phyloP scores from a whole-genome alignment of 1,140 invertebrate species.

The Rhagoletis zephyria region DNA sequence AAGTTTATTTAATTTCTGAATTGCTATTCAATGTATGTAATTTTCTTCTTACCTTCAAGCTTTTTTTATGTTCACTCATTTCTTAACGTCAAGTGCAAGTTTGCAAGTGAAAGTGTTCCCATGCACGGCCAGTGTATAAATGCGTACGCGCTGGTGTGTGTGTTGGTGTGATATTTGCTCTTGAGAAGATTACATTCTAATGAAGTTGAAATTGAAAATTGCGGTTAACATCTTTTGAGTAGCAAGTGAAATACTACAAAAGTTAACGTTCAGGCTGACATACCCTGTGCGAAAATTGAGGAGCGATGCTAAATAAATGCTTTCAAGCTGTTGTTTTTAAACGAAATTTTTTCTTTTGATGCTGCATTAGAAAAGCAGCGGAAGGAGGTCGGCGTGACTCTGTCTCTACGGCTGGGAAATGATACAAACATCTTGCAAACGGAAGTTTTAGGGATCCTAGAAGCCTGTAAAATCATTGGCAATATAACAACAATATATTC shows the following conservation, averaged over 20 bases:
- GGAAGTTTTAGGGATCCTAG: no score
- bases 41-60: conserved; percentile 28
- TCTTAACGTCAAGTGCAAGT: not conserved
- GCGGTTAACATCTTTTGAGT: conserved; percentile 12
- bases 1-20: conserved; percentile 34
- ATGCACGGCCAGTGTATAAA: not conserved
- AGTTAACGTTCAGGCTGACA: not conserved
- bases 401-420: no score
- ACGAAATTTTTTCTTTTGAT: no score
- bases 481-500: no score
- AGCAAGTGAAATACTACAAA: not conserved
- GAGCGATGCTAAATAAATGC: no score
- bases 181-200: conserved; percentile 28
- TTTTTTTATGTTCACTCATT: not conserved
- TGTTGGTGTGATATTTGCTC: not conserved
- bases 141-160: not conserved
- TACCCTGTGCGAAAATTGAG: no score
- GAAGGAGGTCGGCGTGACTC: no score
- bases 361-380: no score
- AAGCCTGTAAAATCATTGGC: no score
- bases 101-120: not conserved
- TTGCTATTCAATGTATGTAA: not conserved
- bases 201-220: conserved; percentile 51
- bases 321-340: no score
- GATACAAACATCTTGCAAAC: no score